phyloP scores from a whole-genome alignment of 2,113 vertebrate genomes.

The Notarius lentiginosus region DNA sequence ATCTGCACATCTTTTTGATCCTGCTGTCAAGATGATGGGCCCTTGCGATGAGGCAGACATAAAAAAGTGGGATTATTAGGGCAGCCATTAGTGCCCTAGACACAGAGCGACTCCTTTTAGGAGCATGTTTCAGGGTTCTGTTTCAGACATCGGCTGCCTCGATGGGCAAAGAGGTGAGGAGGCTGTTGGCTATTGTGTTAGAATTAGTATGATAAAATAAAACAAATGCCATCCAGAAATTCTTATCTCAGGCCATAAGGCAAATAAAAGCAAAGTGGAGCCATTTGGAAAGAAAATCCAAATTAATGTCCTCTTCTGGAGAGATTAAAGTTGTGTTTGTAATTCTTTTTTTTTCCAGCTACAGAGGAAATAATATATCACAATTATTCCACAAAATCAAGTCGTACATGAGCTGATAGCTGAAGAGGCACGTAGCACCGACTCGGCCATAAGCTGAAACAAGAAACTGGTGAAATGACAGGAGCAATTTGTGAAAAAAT shows the following conservation, averaged over 20 bases:
- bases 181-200: background rate
- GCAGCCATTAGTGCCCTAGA: conserved; percentile 41
- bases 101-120: conserved; percentile 30
- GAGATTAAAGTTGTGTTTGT: background rate
- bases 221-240: background rate
- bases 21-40: conserved; percentile 19
- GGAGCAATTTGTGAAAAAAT: no score
- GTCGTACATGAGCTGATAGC: no score
- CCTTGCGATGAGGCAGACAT: background rate
- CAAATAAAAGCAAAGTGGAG: background rate
- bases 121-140: conserved; percentile 25
- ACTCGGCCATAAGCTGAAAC: no score
- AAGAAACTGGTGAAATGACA: no score
- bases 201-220: background rate
- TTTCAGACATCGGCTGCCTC: background rate
- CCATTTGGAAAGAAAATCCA: background rate
- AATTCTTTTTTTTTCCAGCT: background rate
- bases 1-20: conserved; percentile 29
- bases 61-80: conserved; percentile 32
- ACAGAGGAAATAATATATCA: background rate
- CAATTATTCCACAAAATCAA: no score
- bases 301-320: background rate
- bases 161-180: background rate
- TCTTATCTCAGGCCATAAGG: background rate
- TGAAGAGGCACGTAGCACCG: no score